These are phyloP conservation scores for Apamea monoglypha DNA, from an alignment of 2,888 invertebrate species.

Conservation along the genomic window DNA sequence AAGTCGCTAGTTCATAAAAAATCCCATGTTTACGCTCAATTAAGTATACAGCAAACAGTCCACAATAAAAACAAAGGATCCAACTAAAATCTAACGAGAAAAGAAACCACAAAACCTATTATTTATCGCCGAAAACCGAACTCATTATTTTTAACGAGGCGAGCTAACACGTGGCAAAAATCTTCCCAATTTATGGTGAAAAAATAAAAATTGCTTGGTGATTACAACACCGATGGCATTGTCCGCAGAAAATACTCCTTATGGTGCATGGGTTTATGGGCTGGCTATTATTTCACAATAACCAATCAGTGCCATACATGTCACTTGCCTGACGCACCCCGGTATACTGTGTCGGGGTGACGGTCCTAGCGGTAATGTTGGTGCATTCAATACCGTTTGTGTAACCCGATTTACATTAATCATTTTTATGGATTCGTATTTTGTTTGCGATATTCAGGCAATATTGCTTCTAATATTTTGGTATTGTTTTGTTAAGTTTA, in stretches of 20 bases:
- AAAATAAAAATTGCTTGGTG: constrained; percentile 79
- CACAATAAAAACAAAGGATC: constrained; percentile 60
- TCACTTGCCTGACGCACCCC: constrained; percentile 85
- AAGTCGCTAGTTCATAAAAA: constrained; percentile 48
- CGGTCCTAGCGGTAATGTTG: constrained; percentile 64
- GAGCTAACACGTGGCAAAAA: constrained; percentile 81
- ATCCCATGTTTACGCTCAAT: constrained; percentile 58
- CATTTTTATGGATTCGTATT: background rate
- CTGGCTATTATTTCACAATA: constrained; percentile 86
- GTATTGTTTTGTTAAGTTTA: too few relatives aligned
- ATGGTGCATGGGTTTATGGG: constrained; percentile 74
- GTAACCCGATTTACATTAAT: constrained; percentile 24
- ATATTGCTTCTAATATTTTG: background rate
- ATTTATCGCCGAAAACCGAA: constrained; percentile 80
- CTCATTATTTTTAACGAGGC: constrained; percentile 89
- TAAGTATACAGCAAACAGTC: constrained; percentile 58
- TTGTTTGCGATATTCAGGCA: background rate
- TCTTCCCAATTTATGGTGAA: constrained; percentile 83
- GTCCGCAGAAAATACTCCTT: constrained; percentile 66
- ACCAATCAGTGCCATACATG: constrained; percentile 87
- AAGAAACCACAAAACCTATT: constrained; percentile 74
- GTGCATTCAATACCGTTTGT: constrained; percentile 57
- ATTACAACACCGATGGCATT: constrained; percentile 73
- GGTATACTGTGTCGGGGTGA: constrained; percentile 66
- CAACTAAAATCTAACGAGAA: constrained; percentile 70